Conservation (phyloP, 2,888 invertebrate species). For the Netelia fuscicornis region DNA sequence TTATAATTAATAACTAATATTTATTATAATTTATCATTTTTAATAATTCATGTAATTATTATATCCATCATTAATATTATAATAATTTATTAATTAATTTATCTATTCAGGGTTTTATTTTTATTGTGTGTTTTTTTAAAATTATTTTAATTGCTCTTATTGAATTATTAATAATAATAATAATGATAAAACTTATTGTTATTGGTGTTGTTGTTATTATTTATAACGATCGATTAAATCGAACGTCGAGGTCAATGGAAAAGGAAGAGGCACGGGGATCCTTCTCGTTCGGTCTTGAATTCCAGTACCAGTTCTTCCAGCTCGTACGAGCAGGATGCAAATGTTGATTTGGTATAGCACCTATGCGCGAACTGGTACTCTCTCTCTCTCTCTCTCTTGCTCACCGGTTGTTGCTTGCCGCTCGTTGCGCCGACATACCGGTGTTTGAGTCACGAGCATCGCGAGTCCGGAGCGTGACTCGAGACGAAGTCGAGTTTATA, state of each 20-base stretch:
- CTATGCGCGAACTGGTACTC: constrained; percentile 45
- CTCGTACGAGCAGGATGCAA: constrained; percentile 62
- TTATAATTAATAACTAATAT: too few species aligned
- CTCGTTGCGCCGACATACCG: constrained; percentile 40
- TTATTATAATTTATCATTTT: too few species aligned
- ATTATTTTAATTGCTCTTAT: neutral
- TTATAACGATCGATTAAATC: neutral
- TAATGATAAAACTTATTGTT: neutral
- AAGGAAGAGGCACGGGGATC: constrained; percentile 43
- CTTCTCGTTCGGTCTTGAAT: constrained; percentile 65
- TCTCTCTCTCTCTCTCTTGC: neutral
- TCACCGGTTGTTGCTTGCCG: neutral
- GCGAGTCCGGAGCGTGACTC: constrained; percentile 41
- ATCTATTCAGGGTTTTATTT: too few species aligned
- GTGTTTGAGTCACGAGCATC: constrained; percentile 46
- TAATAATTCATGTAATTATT: too few species aligned
- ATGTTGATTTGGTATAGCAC: constrained; percentile 57
- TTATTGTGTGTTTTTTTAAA: too few species aligned
- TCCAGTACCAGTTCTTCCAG: constrained; percentile 60
- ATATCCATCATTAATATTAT: too few species aligned
- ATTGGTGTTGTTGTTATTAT: constrained; percentile 1
- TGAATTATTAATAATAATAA: neutral
- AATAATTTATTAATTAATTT: too few species aligned
- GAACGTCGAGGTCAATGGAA: constrained; percentile 42
- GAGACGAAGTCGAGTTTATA: constrained; percentile 2